Base-by-base conservation (phyloP, 2,888 invertebrate species). In the Diarsia rubi region DNA sequence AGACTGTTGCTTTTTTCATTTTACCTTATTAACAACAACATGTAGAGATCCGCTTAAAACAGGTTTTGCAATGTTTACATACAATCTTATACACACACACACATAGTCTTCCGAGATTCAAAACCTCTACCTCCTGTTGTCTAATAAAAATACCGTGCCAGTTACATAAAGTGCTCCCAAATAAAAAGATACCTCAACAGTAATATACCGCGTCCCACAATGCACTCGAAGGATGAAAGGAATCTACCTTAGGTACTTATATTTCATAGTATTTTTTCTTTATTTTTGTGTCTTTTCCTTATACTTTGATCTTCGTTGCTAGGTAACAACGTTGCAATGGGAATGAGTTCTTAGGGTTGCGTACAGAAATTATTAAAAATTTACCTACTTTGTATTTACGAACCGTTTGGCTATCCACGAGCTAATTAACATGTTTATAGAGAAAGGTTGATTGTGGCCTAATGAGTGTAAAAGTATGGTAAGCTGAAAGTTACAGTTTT, bases 141-240 rank as follows among this genome's bases (percentile, higher is more conserved):
- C 4, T 0, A 3, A 52, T 11, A 11, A 54, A 52, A 14, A 45
- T 24, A 45, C 19, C 16, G 8, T 27, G 21, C 16, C 37, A 12
- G 14, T 27, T 14, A 37, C 3, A 31, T 11, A 37, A 49, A n/a
- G 2, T 54, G 0, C 31, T 59, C 21, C 1, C 65, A 21, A 83
- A 78, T 70, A 57, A 49, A 70, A 52, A 63, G 37, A 27, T 49
- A 62, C 45, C 27, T 16, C 9, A 0, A 6, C 16, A 3, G 62
- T 27, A 70, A 27, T 37, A 37, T 21, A 42, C 49, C 70, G 31
- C 14, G 45, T 19, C 49, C 31, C 14, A 66, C 52, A 79, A 57
- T 78, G 71, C 83, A 79, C 66, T 79, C 27, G 21, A 78, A 66
- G 37, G 37, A 79, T 49, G 37, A 70, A 79, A 66, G 42, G 16